A percentile compares a stretch with the other conserved stretches of the same genome.
Conservation (phyloP, 2,888 invertebrate species). For the Chloroclysta siterata region DNA sequence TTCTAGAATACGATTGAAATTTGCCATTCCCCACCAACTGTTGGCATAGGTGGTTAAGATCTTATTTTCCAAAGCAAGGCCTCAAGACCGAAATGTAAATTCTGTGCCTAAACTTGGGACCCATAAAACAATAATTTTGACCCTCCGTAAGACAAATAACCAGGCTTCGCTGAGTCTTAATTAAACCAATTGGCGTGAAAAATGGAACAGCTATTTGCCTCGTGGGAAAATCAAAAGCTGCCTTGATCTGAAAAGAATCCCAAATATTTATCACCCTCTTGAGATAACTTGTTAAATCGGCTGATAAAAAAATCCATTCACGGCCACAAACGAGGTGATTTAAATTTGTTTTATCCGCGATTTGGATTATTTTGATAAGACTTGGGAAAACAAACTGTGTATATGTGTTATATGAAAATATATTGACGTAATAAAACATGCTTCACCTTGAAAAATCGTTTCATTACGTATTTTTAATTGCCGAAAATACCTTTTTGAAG, state of each 20-base stretch:
- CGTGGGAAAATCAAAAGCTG: conserved; percentile 40
- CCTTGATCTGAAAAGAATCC: conserved; percentile 15
- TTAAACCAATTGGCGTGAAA: conserved; percentile 46
- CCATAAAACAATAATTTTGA: conserved; percentile 32
- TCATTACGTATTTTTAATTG: neutral
- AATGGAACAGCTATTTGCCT: conserved; percentile 43
- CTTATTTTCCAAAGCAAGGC: conserved; percentile 1
- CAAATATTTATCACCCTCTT: conserved; percentile 17
- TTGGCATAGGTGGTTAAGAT: neutral
- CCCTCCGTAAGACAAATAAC: conserved; percentile 36
- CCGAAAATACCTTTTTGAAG: conserved; percentile 49
- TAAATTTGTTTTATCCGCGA: neutral
- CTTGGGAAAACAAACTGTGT: neutral
- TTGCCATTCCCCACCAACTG: neutral
- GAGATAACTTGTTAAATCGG: conserved; percentile 11
- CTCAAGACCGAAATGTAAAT: conserved; percentile 13
- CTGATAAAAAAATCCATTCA: conserved; percentile 1
- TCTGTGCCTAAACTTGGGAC: conserved; percentile 23
- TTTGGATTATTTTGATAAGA: neutral
- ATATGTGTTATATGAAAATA: neutral
- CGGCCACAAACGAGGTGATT: neutral
- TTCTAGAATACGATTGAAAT: neutral
- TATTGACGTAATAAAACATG: neutral
- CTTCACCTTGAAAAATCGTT: neutral
- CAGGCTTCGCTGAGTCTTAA: conserved; percentile 47